Conservation (phyloP, 2,797 vertebrate genomes). For the Sparidentex hasta region DNA sequence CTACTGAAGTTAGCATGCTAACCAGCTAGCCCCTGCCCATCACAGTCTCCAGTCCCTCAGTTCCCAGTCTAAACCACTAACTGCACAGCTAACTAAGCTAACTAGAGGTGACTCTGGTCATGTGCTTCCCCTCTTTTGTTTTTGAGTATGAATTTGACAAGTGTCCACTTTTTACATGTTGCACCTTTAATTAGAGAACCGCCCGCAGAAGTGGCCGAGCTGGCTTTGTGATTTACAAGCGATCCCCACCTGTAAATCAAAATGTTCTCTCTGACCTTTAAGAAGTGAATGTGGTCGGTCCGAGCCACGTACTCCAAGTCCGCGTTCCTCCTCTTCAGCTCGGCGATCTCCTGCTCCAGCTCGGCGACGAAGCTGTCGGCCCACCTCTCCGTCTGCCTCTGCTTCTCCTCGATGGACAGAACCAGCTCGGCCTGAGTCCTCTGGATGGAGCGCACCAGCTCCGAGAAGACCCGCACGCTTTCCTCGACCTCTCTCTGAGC, state of each 20-base stretch:
- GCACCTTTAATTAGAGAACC: neutral
- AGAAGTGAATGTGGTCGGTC: constrained; percentile 86
- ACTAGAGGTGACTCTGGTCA: too few relatives aligned
- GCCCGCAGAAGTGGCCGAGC: neutral
- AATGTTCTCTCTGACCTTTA: constrained; percentile 74
- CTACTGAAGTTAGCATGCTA: too few relatives aligned
- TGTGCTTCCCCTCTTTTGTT: too few relatives aligned
- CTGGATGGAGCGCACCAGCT: constrained; percentile 83
- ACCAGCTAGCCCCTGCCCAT: too few relatives aligned
- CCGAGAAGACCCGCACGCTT: constrained; percentile 81
- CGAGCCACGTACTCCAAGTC: constrained; percentile 81
- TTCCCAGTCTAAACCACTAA: too few relatives aligned
- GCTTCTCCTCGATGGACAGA: constrained; percentile 81
- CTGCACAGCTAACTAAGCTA: too few relatives aligned
- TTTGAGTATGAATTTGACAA: too few relatives aligned
- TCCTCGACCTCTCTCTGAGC: constrained; percentile 81
- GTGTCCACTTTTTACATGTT: too few relatives aligned
- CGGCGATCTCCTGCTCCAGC: constrained; percentile 80
- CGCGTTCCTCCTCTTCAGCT: constrained; percentile 76
- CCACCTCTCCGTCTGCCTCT: constrained; percentile 76
- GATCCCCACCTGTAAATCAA: neutral
- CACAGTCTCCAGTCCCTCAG: too few relatives aligned
- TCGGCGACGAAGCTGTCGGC: constrained; percentile 76
- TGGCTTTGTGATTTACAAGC: too few relatives aligned
- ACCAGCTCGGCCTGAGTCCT: constrained; percentile 82